Evolutionary conservation across 1,140 invertebrate species (phyloP).

Genomic region (Tyrophagus putrescentiae): DNA sequence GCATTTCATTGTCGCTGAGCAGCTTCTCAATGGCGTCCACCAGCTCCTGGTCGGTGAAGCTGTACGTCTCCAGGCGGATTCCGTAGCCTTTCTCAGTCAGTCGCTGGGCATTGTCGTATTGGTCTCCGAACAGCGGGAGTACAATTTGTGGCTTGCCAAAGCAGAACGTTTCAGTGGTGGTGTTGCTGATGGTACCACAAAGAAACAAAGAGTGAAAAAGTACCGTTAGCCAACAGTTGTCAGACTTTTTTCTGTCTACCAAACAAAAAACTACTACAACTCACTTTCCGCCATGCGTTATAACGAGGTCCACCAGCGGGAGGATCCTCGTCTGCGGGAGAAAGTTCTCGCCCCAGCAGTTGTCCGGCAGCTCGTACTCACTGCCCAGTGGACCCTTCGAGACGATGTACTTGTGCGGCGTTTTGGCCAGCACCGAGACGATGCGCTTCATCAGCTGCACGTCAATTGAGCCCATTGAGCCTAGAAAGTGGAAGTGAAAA

Average conservation of each 20-base stretch:
- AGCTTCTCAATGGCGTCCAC: constrained; percentile 18
- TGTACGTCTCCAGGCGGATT: constrained; percentile 13
- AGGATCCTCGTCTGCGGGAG: constrained; percentile 9
- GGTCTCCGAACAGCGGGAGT: constrained; percentile 20
- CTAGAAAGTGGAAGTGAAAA: too few species aligned
- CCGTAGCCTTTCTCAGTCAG: constrained; percentile 18
- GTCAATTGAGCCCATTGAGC: constrained; percentile 24
- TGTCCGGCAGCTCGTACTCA: constrained; percentile 16
- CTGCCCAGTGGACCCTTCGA: constrained; percentile 7
- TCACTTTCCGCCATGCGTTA: constrained; percentile 32
- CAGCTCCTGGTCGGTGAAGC: constrained; percentile 8
- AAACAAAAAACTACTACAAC: not conserved
- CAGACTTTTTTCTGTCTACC: not conserved
- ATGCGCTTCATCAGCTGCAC: constrained; percentile 9
- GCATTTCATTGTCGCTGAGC: constrained; percentile 11
- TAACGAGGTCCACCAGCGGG: constrained; percentile 26
- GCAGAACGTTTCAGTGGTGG: constrained; percentile 19
- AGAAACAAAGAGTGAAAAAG: not conserved
- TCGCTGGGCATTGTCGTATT: constrained; percentile 23
- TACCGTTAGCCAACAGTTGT: not conserved
- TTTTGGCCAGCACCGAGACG: not conserved
- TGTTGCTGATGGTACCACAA: too few species aligned
- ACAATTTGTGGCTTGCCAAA: constrained; percentile 19
- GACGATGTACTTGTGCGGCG: constrained; percentile 15
- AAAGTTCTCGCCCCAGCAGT: constrained; percentile 13